These are phyloP conservation scores for Bolinopsis microptera DNA, from an alignment of 37 sponge, comb jelly and placozoan genomes.

Conservation along the genomic window DNA sequence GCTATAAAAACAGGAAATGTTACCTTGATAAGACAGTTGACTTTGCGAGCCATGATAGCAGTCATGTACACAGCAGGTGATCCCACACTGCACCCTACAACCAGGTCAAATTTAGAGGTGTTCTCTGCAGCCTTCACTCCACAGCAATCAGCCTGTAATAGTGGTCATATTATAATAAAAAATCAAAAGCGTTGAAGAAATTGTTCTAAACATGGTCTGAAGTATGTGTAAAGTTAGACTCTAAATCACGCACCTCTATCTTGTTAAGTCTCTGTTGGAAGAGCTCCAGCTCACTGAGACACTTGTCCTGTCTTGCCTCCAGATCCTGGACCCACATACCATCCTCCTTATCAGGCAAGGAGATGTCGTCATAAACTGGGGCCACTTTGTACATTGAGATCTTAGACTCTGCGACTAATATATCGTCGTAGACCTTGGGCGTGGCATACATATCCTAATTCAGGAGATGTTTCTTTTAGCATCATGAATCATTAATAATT, in stretches of 20 bases:
- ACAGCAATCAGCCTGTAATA: conserved; percentile 3
- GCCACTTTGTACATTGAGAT: conserved; percentile 28
- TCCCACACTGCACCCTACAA: conserved; percentile 37
- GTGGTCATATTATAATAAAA: too few relatives aligned
- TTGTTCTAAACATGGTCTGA: too few relatives aligned
- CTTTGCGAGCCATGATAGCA: conserved; percentile 58
- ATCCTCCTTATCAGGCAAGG: not conserved
- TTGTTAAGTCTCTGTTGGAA: not conserved
- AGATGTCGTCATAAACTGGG: not conserved
- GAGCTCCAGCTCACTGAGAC: not conserved
- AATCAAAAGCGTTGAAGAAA: too few relatives aligned
- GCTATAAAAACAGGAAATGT: too few relatives aligned
- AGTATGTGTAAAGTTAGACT: too few relatives aligned
- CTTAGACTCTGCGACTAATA: not conserved
- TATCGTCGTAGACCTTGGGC: not conserved
- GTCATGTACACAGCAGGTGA: conserved; percentile 35
- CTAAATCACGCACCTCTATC: conserved; percentile 21
- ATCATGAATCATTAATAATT: not conserved
- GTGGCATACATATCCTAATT: conserved; percentile 45
- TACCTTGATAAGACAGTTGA: conserved; percentile 64
- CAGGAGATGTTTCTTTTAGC: not conserved
- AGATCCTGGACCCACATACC: not conserved
- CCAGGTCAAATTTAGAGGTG: conserved; percentile 24
- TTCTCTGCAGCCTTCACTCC: not conserved
- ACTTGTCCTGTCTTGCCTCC: conserved; percentile 49